A percentile compares a stretch with the other conserved stretches of the same genome.
phyloP scores from a whole-genome alignment of 2,113 vertebrate species.

The Cinclus cinclus region DNA sequence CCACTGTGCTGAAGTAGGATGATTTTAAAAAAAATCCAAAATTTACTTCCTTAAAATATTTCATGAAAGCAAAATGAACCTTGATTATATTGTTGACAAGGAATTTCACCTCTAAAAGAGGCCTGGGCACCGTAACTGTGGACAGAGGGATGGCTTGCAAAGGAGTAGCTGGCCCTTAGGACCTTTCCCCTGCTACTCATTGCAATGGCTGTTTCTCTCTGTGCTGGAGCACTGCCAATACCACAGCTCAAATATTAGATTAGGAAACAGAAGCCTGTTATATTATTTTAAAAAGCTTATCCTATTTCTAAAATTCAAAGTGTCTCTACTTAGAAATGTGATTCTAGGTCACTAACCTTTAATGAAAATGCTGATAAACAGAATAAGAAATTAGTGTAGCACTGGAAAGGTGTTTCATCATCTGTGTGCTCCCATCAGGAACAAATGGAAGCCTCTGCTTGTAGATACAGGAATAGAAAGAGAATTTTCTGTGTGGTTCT shows the following conservation, averaged over 20 bases:
- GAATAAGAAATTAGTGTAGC: neutral
- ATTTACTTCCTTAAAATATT: neutral
- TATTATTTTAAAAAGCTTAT: neutral
- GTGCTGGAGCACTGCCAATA: neutral
- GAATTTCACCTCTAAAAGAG: neutral
- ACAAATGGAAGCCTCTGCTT: neutral
- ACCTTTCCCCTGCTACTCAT: neutral
- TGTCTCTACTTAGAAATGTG: neutral
- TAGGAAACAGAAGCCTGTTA: neutral
- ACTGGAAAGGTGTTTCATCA: neutral
- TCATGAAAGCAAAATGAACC: neutral
- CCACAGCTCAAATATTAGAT: neutral
- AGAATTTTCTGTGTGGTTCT: neutral
- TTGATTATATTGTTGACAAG: neutral
- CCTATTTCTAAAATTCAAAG: neutral
- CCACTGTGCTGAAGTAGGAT: neutral
- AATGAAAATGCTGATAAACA: neutral
- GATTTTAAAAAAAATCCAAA: neutral
- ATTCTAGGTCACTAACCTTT: neutral
- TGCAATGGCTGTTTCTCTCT: neutral
- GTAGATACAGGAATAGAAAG: neutral
- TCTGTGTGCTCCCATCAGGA: neutral
- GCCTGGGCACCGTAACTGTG: neutral
- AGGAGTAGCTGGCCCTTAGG: neutral
- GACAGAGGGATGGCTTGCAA: neutral